Conservation (phyloP, 2,797 vertebrate genomes). For the Lates japonicus region DNA sequence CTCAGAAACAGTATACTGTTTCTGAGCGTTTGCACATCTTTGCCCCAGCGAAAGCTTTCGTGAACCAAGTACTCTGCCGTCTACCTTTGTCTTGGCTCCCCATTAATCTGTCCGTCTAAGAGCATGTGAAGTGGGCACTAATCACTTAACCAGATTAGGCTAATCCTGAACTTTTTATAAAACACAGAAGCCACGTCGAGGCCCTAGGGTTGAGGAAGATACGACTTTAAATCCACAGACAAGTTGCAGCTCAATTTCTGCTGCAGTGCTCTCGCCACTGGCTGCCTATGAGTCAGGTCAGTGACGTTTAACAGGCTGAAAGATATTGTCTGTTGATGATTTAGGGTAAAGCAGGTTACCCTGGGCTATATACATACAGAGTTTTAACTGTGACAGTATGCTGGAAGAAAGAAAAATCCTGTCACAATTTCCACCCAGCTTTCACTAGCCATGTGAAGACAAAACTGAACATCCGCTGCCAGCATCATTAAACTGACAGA, state of each 20-base stretch:
- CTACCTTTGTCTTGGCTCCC: conserved; percentile 57
- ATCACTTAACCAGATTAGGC: conserved; percentile 87
- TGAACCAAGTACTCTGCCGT: conserved; percentile 29
- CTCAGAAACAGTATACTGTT: no score
- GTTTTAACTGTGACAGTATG: not conserved
- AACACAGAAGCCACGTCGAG: conserved; percentile 58
- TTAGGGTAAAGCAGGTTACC: not conserved
- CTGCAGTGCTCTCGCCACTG: conserved; percentile 15
- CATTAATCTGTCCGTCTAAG: conserved; percentile 73
- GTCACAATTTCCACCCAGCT: not conserved
- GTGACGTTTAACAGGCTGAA: conserved; percentile 5
- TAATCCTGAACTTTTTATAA: conserved; percentile 87
- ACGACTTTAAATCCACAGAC: conserved; percentile 33
- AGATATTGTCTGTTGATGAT: not conserved
- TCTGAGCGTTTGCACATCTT: no score
- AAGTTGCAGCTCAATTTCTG: conserved; percentile 37
- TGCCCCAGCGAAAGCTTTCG: no score
- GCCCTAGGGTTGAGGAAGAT: conserved; percentile 32
- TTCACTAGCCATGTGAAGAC: conserved; percentile 19
- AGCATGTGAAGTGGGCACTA: conserved; percentile 80
- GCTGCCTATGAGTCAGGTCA: conserved; percentile 21
- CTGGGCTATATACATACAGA: not conserved
- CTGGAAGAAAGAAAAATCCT: not conserved
- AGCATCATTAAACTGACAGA: conserved; percentile 62
- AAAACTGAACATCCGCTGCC: conserved; percentile 54